Percentiles rank a stretch among this genome's conserved stretches.
Evolutionary conservation across 2,888 invertebrate species (phyloP).

Genomic region (Luperina testacea): DNA sequence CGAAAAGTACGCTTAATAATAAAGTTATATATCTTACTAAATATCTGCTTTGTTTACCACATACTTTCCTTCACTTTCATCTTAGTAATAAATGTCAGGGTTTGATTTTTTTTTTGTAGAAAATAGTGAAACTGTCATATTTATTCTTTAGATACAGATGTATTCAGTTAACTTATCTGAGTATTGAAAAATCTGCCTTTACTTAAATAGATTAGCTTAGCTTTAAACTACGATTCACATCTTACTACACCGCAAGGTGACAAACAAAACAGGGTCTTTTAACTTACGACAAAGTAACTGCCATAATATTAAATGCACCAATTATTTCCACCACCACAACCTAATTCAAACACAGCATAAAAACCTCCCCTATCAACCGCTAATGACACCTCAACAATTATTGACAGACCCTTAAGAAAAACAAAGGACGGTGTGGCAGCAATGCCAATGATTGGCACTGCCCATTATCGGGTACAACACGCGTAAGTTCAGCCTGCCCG

Average conservation of each 20-base stretch:
- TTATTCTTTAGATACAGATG: not conserved
- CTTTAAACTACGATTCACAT: not conserved
- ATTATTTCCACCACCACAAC: not conserved
- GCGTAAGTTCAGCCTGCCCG: slow-evolving; percentile 73
- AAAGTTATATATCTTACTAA: no score
- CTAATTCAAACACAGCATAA: slow-evolving; percentile 23
- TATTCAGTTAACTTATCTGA: not conserved
- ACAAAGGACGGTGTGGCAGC: slow-evolving; percentile 55
- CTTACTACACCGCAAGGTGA: not conserved
- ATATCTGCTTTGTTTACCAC: no score
- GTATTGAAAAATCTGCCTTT: not conserved
- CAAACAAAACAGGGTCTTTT: not conserved
- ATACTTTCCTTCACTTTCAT: no score
- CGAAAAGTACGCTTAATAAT: no score
- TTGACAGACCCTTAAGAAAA: slow-evolving; percentile 61
- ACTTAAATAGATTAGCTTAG: not conserved
- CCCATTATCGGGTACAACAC: slow-evolving; percentile 82
- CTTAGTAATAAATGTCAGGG: not conserved
- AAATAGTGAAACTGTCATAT: not conserved
- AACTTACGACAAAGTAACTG: not conserved
- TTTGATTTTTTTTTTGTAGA: not conserved
- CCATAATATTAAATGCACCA: slow-evolving; percentile 6
- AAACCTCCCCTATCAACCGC: slow-evolving; percentile 55
- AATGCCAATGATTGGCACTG: slow-evolving; percentile 78
- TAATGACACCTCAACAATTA: slow-evolving; percentile 61